phyloP scores from a whole-genome alignment of 2,113 vertebrate species.

The Genyomyrus donnyi region DNA sequence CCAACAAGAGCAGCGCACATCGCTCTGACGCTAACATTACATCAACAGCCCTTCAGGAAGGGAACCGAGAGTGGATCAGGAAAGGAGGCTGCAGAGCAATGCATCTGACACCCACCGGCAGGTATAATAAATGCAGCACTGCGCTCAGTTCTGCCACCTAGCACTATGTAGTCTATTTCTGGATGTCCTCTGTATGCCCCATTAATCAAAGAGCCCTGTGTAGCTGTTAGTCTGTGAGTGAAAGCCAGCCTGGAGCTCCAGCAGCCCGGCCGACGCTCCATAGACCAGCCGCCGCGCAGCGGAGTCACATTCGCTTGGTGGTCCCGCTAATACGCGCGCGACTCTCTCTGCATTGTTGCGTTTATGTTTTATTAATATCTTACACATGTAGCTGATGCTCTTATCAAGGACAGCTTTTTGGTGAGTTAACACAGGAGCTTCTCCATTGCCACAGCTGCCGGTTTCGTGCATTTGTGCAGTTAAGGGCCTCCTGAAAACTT shows the following conservation, averaged over 20 bases:
- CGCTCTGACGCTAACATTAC: background rate
- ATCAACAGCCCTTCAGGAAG: background rate
- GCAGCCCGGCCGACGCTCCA: background rate
- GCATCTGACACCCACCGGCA: conserved; percentile 13
- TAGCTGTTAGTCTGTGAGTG: background rate
- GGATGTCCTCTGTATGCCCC: conserved; percentile 10
- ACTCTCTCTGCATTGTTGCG: background rate
- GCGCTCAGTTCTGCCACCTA: conserved; percentile 9
- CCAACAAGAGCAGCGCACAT: background rate
- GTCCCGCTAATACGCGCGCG: background rate
- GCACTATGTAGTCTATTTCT: conserved; percentile 23
- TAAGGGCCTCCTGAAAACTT: background rate
- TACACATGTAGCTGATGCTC: background rate
- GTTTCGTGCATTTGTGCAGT: background rate
- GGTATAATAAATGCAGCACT: conserved; percentile 17
- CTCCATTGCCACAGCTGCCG: background rate
- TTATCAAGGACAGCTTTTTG: background rate
- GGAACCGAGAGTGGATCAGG: background rate
- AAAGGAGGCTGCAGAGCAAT: background rate
- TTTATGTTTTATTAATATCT: background rate
- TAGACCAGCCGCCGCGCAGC: background rate
- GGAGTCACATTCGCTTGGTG: background rate
- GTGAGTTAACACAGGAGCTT: background rate
- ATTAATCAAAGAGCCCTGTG: conserved; percentile 19
- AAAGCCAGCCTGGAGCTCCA: background rate